A percentile compares a stretch with the other conserved stretches of the same genome.
Conservation (phyloP, 2,888 invertebrate species). For the Cosmia trapezina region DNA sequence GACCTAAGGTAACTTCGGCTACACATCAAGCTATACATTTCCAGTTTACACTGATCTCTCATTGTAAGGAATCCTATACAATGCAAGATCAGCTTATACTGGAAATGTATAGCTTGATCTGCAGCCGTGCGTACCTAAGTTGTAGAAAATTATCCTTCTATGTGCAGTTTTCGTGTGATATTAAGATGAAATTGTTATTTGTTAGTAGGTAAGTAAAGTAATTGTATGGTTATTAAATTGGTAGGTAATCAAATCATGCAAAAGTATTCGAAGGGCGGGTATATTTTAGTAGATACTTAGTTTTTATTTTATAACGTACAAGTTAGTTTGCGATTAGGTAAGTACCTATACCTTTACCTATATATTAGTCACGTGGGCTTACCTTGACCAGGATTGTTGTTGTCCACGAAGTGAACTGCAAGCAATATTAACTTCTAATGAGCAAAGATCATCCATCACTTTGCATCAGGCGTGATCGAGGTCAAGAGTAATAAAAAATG, state of each 20-base stretch:
- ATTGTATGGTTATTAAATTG: not conserved
- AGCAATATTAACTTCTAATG: slow-evolving; percentile 24
- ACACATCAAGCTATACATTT: too few species aligned
- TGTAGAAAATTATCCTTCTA: slow-evolving; percentile 1
- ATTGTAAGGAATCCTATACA: too few species aligned
- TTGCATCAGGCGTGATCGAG: too few species aligned
- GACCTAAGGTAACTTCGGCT: too few species aligned
- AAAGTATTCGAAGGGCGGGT: not conserved
- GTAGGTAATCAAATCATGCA: slow-evolving; percentile 2
- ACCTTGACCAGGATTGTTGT: slow-evolving; percentile 49
- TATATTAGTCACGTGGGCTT: slow-evolving; percentile 5
- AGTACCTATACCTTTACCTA: not conserved
- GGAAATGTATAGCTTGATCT: too few species aligned
- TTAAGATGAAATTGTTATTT: not conserved
- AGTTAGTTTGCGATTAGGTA: not conserved
- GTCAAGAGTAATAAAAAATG: too few species aligned
- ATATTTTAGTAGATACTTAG: not conserved
- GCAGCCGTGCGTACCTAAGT: too few species aligned
- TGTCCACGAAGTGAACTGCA: slow-evolving; percentile 65
- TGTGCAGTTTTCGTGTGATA: not conserved
- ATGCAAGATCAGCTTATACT: too few species aligned
- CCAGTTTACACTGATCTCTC: too few species aligned
- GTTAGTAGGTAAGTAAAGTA: not conserved
- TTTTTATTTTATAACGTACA: not conserved
- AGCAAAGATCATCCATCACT: not conserved